Evolutionary conservation across 2,797 vertebrate genomes (phyloP), one percentile per base, ranked within the genome.

Genomic region (Poeciliopsis gracilis): DNA sequence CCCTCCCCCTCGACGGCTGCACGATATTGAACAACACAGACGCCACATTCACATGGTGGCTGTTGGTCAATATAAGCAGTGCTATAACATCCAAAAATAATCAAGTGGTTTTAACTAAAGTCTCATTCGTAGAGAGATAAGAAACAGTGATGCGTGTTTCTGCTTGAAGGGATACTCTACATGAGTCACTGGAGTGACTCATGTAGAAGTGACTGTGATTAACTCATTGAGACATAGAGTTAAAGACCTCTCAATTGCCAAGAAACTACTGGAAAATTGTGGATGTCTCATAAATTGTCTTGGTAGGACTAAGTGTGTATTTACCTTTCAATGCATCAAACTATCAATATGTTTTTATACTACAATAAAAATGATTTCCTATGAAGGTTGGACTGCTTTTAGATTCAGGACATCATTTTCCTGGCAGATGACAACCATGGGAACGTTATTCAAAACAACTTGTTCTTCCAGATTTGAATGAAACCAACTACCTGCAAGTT

Each of bases 121-220:
- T 78, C 77, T 67, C 10, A 9, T 7, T 15, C 12, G 93, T 94
- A 92, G 91, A 85, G 86, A 92, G 92, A 93, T 95, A 89, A 94
- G 94, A 92, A 94, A 95, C 92, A 90, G 87, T 92, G 93, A 95
- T 95, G 93, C 86, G 90, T 79, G 86, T 96, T 95, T 95, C 94
- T 94, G 94, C 94, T 88, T 88, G 90, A 94, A 91, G 88, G 94
- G 88, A 94, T 84, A 91, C 92, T 95, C 93, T 2, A 91, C 91
- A 93, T 94, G 38, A 41, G 1, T 41, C 84, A 95, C 93, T 94
- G 78, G 91, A 92, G 83, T 91, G 90, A 85, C 78, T 95, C 91
- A 95, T 95, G 93, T 89, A 94, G 92, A 92, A 91, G 80, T 87
- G 38, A 41, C 38, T 89, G 81, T 86, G 93, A 89, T 76, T 94